These are phyloP conservation scores for Cassiopea xamachana DNA, from an alignment of 30 jellyfish, hydroid and myxozoan genomes.

Conservation along the genomic window DNA sequence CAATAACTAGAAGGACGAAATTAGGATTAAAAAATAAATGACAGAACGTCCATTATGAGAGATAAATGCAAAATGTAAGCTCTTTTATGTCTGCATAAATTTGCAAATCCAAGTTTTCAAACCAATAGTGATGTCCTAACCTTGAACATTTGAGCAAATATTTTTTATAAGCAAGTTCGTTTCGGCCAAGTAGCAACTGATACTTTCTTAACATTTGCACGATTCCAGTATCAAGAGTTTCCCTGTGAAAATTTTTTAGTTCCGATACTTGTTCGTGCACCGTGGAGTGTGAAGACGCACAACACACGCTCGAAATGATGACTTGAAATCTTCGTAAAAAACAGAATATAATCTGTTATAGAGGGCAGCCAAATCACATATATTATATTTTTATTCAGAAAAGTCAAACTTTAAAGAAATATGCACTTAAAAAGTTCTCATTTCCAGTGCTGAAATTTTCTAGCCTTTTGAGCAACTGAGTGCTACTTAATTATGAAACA, in stretches of 20 bases:
- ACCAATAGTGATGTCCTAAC: background rate
- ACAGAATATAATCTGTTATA: no score
- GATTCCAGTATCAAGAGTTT: background rate
- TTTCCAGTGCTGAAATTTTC: no score
- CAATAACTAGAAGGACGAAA: conserved; percentile 55
- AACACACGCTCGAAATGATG: no score
- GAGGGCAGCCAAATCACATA: no score
- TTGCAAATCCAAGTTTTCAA: background rate
- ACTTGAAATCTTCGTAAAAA: no score
- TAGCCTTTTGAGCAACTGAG: no score
- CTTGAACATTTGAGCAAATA: background rate
- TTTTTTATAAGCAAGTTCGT: background rate
- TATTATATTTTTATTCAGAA: no score
- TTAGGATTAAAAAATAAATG: background rate
- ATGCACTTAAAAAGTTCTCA: no score
- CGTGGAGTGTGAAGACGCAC: no score
- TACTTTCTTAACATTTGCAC: background rate
- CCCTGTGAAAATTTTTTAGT: background rate
- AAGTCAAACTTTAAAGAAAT: no score
- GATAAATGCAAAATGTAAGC: background rate
- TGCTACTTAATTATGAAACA: no score
- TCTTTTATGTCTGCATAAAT: no score
- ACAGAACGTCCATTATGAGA: background rate
- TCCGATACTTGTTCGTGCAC: background rate
- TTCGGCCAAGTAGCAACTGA: background rate